phyloP scores from a whole-genome alignment of 64 coral and sea anemone species.

The Orbicella faveolata region DNA sequence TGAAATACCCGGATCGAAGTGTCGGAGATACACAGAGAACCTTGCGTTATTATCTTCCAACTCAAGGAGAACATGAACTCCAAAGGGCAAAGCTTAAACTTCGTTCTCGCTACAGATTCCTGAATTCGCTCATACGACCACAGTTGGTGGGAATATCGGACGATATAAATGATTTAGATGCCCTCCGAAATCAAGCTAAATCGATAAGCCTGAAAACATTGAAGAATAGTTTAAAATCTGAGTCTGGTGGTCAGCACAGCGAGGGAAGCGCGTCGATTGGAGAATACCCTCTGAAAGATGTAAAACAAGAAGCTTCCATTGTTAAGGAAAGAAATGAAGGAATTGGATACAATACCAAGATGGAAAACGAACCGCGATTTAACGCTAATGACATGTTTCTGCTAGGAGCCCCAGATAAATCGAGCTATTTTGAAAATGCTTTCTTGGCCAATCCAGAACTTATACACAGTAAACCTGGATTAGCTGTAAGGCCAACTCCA shows the following conservation, averaged over 20 bases:
- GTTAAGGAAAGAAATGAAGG: neutral
- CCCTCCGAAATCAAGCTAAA: neutral
- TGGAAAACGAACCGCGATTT: neutral
- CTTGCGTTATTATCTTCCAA: conserved; percentile 1
- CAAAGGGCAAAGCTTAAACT: neutral
- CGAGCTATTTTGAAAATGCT: neutral
- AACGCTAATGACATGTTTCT: neutral
- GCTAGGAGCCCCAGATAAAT: neutral
- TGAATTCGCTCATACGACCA: conserved; percentile 16
- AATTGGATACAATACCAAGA: neutral
- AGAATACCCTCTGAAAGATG: neutral
- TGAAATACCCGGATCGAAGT: neutral
- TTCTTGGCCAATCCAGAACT: neutral
- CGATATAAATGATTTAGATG: conserved; percentile 9
- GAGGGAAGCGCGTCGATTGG: neutral
- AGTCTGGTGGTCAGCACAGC: neutral
- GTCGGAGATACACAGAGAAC: neutral
- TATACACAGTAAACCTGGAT: neutral
- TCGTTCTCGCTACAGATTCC: neutral
- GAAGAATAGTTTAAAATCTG: neutral
- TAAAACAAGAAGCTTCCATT: neutral
- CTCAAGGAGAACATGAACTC: neutral
- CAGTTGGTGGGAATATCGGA: conserved; percentile 12
- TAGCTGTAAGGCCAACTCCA: neutral
- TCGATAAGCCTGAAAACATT: neutral